Conservation (phyloP, 2,888 invertebrate genomes). For the Bellardia pandia region DNA sequence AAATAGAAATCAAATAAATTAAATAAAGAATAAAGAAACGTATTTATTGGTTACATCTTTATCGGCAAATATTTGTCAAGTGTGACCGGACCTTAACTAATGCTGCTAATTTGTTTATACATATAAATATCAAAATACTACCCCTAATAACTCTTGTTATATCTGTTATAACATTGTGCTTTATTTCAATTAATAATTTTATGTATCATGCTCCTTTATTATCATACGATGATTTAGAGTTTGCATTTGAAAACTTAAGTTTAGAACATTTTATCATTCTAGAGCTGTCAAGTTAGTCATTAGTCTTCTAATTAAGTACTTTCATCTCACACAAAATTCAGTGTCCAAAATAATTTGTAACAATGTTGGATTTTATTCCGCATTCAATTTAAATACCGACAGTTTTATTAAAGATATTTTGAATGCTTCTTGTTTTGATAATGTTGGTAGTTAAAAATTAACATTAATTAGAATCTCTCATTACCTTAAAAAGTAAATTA, state of each 20-base stretch:
- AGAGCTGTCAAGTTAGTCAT: neutral
- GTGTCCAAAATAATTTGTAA: slow-evolving; percentile 1
- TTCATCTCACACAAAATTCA: neutral
- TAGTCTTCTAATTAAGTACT: slow-evolving; percentile 22
- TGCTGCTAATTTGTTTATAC: too few species aligned
- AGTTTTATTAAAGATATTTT: neutral
- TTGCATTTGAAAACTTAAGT: neutral
- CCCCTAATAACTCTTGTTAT: too few species aligned
- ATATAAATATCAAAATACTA: too few species aligned
- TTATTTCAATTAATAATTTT: neutral
- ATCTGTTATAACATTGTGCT: neutral
- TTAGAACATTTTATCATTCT: slow-evolving; percentile 4
- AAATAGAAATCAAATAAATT: too few species aligned
- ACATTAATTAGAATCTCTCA: slow-evolving; percentile 11
- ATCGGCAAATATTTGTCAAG: too few species aligned
- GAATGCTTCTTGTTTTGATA: neutral
- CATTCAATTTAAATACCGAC: neutral
- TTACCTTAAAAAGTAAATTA: slow-evolving; percentile 24
- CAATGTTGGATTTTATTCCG: neutral
- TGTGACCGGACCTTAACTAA: too few species aligned
- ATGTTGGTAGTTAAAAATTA: neutral
- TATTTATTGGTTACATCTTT: too few species aligned
- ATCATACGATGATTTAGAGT: neutral
- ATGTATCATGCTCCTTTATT: neutral
- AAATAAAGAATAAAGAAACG: too few species aligned